Evolutionary conservation across 2,797 vertebrate species (phyloP), one percentile per base, ranked within the genome.

Genomic region (Pipistrellus pygmaeus): DNA sequence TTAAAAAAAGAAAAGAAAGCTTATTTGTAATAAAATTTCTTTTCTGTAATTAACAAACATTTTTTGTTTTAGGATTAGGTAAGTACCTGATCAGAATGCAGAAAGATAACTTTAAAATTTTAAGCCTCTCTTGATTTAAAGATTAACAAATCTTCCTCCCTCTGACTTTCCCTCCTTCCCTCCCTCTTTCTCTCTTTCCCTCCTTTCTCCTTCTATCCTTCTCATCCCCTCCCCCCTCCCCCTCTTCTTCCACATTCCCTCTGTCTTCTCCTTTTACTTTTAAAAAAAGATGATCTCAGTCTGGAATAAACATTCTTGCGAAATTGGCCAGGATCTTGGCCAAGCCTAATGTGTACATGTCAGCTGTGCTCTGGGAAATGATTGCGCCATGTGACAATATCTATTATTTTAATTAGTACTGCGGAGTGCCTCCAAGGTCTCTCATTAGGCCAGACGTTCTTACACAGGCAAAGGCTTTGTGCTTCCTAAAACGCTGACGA

Each of bases 281-380:
- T 82, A 51, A 27, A 7, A 44, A 41, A 41, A 41, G 86, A 96
- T 97, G 95, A 96, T 84, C 86, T 97, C 96, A 97, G 77, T 57
- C 82, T 96, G 97, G 94, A 96, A 96, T 94, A 96, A 97, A 95
- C 96, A 94, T 90, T 97, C 95, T 97, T 97, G 77, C 73, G 60
- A 97, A 96, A 97, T 21, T 4, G 32, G 76, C 73, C 51, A 78
- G 96, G 92, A 96, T 41, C 91, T 95, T 83, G 87, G 96, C 97
- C 95, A 95, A 90, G 93, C 81, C 21, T 20, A 78, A 87, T 53
- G 88, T 41, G 62, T 87, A n/a, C 87, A 92, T 9, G 69, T 97
- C 96, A 97, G 96, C 95, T 95, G 77, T 96, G 96, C 95, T 95
- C 94, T 93, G 86, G 92, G 95, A 94, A 91, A 84, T 96, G 92